Conservation (phyloP, 1,140 invertebrate genomes). For the Globodera ellingtonae region DNA sequence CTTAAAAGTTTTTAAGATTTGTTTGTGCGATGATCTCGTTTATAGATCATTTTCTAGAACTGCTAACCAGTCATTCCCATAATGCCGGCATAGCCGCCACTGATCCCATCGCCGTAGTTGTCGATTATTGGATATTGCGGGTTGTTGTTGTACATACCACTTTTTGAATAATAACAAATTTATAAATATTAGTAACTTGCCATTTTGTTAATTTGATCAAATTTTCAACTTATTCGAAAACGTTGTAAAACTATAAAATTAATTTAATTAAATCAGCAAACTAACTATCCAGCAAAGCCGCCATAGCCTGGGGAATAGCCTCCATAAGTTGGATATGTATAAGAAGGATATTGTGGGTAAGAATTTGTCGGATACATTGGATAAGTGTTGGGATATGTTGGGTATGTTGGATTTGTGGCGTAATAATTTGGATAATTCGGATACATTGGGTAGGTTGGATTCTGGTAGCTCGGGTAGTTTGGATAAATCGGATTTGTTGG, state of each 20-base stretch:
- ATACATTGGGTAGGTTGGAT: neutral
- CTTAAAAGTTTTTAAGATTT: neutral
- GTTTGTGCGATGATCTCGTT: neutral
- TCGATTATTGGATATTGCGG: neutral
- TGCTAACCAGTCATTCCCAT: neutral
- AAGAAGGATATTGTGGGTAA: neutral
- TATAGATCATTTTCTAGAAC: neutral
- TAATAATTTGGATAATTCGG: slow-evolving; percentile 1
- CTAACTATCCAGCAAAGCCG: neutral
- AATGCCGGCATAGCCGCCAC: neutral
- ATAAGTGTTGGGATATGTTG: neutral
- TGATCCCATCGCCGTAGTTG: neutral
- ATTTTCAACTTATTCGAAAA: too few relatives aligned
- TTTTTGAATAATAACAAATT: neutral
- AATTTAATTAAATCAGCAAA: neutral
- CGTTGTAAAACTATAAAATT: neutral
- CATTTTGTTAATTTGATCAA: too few relatives aligned
- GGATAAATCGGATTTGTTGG: too few relatives aligned
- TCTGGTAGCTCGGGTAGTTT: neutral
- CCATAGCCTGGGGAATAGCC: neutral
- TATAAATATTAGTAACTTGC: neutral
- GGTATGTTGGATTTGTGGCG: neutral
- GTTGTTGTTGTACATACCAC: neutral
- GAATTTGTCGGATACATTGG: neutral
- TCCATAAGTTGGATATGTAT: neutral